These are phyloP conservation scores for Calameuta filiformis DNA, from an alignment of 2,888 invertebrate species.

Conservation along the genomic window DNA sequence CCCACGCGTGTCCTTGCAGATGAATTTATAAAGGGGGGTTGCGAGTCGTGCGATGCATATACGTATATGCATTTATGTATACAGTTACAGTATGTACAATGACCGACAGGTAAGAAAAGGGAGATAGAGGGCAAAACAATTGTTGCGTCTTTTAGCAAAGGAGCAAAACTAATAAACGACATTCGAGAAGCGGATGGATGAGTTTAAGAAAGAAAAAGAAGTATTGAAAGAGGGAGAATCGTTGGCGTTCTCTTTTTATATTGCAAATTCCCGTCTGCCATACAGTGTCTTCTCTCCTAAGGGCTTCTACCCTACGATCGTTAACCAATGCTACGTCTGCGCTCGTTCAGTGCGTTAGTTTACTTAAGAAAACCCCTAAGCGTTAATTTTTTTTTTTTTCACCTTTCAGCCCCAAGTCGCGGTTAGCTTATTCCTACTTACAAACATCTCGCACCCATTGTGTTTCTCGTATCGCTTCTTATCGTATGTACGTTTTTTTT, in stretches of 20 bases:
- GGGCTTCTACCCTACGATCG: not conserved
- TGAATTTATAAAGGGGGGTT: not conserved
- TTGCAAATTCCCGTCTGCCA: not conserved
- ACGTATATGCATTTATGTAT: no score
- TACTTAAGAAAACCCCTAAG: constrained; percentile 8
- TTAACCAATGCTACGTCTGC: not conserved
- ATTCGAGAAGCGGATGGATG: not conserved
- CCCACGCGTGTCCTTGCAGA: not conserved
- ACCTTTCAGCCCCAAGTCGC: constrained; percentile 18
- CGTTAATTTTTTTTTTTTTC: constrained; percentile 18
- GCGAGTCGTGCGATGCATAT: not conserved
- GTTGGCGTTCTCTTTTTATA: not conserved
- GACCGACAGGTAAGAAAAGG: not conserved
- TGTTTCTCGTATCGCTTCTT: constrained; percentile 23
- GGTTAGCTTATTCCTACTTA: constrained; percentile 5
- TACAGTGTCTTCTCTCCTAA: not conserved
- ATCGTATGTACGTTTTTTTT: constrained; percentile 1
- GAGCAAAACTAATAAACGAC: not conserved
- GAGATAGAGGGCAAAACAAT: not conserved
- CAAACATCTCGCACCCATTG: not conserved
- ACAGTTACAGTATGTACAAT: no score
- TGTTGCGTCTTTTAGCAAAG: no score
- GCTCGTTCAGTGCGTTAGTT: not conserved
- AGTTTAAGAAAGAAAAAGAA: not conserved
- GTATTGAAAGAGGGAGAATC: not conserved